Conservation (phyloP, 2,113 vertebrate genomes). For the Sitta europaea region DNA sequence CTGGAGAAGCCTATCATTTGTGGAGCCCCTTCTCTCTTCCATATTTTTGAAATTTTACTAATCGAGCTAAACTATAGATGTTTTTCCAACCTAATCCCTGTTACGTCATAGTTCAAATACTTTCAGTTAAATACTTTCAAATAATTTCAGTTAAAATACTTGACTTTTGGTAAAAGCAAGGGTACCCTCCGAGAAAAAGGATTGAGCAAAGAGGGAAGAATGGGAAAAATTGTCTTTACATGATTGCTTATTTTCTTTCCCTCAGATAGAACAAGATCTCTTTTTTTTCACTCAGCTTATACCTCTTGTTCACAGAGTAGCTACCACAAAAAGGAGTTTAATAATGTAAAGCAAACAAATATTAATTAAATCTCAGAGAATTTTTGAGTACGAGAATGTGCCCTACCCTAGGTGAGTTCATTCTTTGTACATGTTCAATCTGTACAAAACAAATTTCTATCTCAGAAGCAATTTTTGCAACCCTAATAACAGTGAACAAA, state of each 20-base stretch:
- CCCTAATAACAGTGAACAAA: background rate
- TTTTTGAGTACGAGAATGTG: background rate
- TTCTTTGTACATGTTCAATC: background rate
- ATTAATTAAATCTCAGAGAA: background rate
- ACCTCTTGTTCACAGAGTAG: background rate
- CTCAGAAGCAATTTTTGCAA: background rate
- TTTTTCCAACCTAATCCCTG: background rate
- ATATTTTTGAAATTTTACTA: background rate
- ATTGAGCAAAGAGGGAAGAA: background rate
- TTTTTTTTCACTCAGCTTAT: background rate
- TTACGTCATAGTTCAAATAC: background rate
- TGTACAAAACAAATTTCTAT: background rate
- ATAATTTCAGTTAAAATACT: background rate
- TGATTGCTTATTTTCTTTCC: background rate
- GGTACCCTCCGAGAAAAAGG: background rate
- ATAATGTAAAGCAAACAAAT: background rate
- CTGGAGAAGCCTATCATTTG: background rate
- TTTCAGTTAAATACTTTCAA: too few relatives aligned
- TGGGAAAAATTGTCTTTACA: background rate
- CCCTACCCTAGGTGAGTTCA: background rate
- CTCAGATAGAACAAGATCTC: background rate
- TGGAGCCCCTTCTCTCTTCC: accelerated
- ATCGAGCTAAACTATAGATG: accelerated
- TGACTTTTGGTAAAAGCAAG: background rate
- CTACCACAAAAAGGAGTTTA: background rate